Percentiles rank a stretch among this genome's conserved stretches.
phyloP scores from a whole-genome alignment of 2,888 invertebrate species.

The Brachyopa scutellaris region DNA sequence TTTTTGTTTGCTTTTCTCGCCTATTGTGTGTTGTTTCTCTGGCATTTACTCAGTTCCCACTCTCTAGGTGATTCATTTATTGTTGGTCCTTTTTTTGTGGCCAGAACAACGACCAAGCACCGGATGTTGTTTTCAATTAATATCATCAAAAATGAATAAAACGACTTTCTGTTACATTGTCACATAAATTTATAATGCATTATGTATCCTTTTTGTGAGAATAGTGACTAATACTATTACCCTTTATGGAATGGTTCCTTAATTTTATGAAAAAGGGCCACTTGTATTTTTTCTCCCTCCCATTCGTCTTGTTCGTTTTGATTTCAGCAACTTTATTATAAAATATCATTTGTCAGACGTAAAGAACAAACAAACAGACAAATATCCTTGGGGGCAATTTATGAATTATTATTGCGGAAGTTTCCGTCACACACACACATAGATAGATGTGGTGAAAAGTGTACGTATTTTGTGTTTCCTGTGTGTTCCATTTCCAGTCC shows the following conservation, averaged over 20 bases:
- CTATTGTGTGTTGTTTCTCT: background rate
- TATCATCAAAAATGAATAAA: constrained; percentile 32
- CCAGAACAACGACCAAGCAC: background rate
- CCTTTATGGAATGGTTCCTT: constrained; percentile 58
- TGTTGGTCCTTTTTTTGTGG: background rate
- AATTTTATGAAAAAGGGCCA: constrained; percentile 48
- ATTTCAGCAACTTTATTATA: constrained; percentile 49
- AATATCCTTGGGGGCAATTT: constrained; percentile 60
- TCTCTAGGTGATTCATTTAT: background rate
- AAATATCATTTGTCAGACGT: constrained; percentile 64
- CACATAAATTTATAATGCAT: constrained; percentile 57
- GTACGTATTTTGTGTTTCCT: constrained; percentile 16
- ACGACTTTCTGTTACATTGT: constrained; percentile 15
- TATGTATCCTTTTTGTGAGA: constrained; percentile 23
- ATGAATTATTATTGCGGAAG: constrained; percentile 62
- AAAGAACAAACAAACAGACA: constrained; percentile 52
- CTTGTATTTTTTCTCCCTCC: background rate
- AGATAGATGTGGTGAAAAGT: constrained; percentile 6
- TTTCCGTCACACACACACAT: constrained; percentile 17
- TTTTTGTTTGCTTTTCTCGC: background rate
- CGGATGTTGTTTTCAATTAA: constrained; percentile 46
- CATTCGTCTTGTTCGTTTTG: constrained; percentile 21
- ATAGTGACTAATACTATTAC: constrained; percentile 13
- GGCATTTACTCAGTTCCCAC: background rate
- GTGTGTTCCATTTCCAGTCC: constrained; percentile 23